phyloP scores from a whole-genome alignment of 2,888 invertebrate species.

The Lutraria lutraria region DNA sequence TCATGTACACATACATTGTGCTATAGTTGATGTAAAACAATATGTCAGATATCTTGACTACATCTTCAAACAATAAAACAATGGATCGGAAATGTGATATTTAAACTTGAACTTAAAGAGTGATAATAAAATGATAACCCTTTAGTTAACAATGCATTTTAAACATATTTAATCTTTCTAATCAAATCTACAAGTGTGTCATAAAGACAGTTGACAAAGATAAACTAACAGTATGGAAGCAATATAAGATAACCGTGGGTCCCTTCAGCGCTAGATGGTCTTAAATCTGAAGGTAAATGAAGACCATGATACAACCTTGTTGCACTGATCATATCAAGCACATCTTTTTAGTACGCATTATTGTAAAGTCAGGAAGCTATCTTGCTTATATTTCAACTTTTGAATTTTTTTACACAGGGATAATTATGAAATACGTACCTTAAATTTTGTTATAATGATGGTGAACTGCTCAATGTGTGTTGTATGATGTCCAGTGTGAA shows the following conservation, averaged over 20 bases:
- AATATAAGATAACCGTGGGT: background rate
- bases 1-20: background rate
- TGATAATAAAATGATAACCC: background rate
- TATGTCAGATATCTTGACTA: background rate
- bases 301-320: too few relatives aligned
- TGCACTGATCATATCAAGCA: too few relatives aligned
- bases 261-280: too few relatives aligned
- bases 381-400: too few relatives aligned
- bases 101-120: background rate
- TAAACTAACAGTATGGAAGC: background rate
- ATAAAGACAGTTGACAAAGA: background rate
- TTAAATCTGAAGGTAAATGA: too few relatives aligned
- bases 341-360: too few relatives aligned
- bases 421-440: too few relatives aligned
- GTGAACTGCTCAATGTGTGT: too few relatives aligned
- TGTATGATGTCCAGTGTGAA: too few relatives aligned
- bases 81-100: constrained; percentile 7
- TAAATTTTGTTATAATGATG: too few relatives aligned
- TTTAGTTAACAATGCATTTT: background rate
- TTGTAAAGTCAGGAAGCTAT: too few relatives aligned
- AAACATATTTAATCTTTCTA: background rate
- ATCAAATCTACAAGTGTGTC: constrained; percentile 1
- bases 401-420: too few relatives aligned
- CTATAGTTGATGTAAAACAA: background rate
- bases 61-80: background rate